Conservation (phyloP, 2,888 invertebrate species). For the Cephus pulcher region DNA sequence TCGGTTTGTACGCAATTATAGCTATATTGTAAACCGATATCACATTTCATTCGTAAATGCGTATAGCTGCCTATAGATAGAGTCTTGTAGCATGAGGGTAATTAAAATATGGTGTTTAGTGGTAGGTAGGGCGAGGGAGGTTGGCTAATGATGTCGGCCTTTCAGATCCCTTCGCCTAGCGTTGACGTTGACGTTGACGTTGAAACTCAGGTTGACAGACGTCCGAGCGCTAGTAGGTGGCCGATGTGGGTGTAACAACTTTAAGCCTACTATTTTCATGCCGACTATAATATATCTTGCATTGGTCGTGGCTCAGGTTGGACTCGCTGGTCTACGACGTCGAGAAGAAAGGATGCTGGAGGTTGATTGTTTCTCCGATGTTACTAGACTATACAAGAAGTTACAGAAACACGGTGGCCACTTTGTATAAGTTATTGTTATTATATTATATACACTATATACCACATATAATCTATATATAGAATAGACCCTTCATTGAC, state of each 20-base stretch:
- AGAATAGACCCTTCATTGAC: neutral
- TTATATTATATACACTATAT: neutral
- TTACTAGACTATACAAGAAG: neutral
- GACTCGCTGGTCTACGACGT: neutral
- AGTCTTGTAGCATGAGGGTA: constrained; percentile 30
- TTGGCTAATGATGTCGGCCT: constrained; percentile 27
- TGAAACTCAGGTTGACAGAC: constrained; percentile 21
- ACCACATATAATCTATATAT: neutral
- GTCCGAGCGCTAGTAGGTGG: constrained; percentile 25
- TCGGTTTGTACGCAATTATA: constrained; percentile 20
- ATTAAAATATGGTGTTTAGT: constrained; percentile 49
- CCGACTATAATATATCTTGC: neutral
- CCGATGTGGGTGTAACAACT: constrained; percentile 30
- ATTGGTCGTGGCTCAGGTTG: neutral
- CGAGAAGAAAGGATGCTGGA: neutral
- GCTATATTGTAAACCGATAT: neutral
- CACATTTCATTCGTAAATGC: neutral
- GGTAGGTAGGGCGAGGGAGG: constrained; percentile 9
- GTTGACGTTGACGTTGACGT: constrained; percentile 20
- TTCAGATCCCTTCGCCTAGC: constrained; percentile 25
- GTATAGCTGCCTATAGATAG: neutral
- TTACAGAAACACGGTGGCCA: neutral
- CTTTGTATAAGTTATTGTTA: neutral
- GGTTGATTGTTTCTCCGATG: neutral
- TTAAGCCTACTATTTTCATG: constrained; percentile 7